phyloP scores from a whole-genome alignment of 2,797 vertebrate species.

The Vespertilio murinus region DNA sequence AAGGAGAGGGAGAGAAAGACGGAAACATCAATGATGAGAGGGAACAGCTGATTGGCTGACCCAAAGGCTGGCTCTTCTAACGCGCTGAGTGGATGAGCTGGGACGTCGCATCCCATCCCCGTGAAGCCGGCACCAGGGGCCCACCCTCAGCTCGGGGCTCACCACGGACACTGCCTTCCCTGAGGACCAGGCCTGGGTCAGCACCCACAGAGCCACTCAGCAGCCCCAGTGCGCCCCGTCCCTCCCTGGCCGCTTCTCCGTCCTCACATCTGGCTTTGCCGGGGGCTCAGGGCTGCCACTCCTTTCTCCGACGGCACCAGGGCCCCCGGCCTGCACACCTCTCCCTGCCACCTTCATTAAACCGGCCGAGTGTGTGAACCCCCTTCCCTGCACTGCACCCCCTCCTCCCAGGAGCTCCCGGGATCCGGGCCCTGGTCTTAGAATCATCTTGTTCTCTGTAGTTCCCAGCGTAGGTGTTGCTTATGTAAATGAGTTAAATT shows the following conservation, averaged over 20 bases:
- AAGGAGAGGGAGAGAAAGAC: too few species aligned
- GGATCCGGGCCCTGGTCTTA: not conserved
- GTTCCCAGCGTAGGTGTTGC: not conserved
- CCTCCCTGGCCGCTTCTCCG: not conserved
- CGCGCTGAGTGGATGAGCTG: not conserved
- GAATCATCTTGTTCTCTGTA: not conserved
- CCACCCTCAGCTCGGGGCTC: not conserved
- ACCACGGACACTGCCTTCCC: not conserved
- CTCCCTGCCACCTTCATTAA: not conserved
- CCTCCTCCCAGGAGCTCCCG: not conserved
- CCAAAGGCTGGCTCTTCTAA: not conserved
- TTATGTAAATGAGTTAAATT: conserved; percentile 35
- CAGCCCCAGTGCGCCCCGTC: not conserved
- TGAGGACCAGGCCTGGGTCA: not conserved
- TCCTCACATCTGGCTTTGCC: not conserved
- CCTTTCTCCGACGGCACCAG: not conserved
- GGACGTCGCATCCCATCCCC: not conserved
- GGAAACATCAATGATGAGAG: too few species aligned
- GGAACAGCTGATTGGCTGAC: not conserved
- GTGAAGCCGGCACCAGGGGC: not conserved
- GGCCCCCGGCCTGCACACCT: not conserved
- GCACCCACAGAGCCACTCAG: not conserved
- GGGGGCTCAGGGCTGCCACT: not conserved
- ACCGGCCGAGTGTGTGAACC: not conserved
- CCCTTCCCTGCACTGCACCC: not conserved